Percentiles rank a stretch among this genome's conserved stretches.
Evolutionary conservation across 1,140 invertebrate species (phyloP).

Genomic region (Pentalonia nigronervosa): DNA sequence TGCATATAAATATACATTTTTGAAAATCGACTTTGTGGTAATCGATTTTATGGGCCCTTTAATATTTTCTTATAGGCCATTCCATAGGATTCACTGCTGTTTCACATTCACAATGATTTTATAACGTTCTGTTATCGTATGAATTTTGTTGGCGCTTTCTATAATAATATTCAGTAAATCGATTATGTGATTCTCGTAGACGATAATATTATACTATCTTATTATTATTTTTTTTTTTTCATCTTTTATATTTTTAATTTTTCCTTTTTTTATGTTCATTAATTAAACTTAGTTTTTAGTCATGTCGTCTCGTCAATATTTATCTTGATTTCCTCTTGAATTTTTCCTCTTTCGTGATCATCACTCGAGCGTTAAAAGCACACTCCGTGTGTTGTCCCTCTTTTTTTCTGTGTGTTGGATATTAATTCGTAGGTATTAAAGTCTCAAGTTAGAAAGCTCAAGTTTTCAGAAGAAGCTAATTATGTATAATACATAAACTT

Average conservation of each 20-base stretch:
- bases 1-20: neutral
- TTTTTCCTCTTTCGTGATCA: neutral
- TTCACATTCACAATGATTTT: neutral
- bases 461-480: conserved; percentile 35
- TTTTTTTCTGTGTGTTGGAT: neutral
- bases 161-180: neutral
- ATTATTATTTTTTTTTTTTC: neutral
- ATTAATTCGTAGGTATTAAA: conserved; percentile 47
- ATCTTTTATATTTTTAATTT: neutral
- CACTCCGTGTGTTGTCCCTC: neutral
- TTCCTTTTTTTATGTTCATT: neutral
- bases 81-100: neutral
- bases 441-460: conserved; percentile 28
- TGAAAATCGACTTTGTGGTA: neutral
- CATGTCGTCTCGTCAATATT: neutral
- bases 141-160: neutral
- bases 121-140: neutral
- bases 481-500: neutral
- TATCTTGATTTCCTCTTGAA: neutral
- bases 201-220: neutral
- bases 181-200: neutral
- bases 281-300: neutral
- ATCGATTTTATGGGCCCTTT: conserved; percentile 16
- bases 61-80: conserved; percentile 10
- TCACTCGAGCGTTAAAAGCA: neutral